Base-by-base conservation (phyloP, 2,888 invertebrate genomes). In the Hemithea aestivaria region DNA sequence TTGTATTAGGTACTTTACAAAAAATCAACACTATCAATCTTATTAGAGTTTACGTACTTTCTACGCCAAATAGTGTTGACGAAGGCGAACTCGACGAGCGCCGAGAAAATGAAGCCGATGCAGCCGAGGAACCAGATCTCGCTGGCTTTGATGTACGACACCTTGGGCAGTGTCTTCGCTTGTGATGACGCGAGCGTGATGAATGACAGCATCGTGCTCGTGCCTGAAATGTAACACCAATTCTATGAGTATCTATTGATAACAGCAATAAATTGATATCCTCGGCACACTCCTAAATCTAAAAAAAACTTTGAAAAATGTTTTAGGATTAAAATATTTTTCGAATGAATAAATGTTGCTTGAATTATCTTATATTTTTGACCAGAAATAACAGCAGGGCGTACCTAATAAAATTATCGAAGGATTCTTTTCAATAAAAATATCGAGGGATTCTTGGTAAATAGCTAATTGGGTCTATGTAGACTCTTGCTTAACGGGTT, bases 101-200 rank as follows among this genome's bases (percentile, higher is more conserved):
- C 94, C 9, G 93, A 92, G 73, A 96, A 95, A 52, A 96, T 94
- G 62, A 96, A 95, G 27, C 92, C 91, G 1, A 92, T 93, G 63
- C 95, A 95, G 3, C 93, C 95, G 35, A 96, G 79, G 73, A 96
- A 96, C 95, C 96, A 96, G 45, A 96, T 93, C 76, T 96, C 96
- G 46, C 95, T 95, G 1, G 95, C 94, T 78, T 96, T 96, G 45
- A 96, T 94, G 63, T 96, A 96, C 1, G 95, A 95, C 10, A 96
- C 96, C 75, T 96, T 96, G 0, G 96, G 96, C 45, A 96, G 76
- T 4, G 93, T 94, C 74, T 94, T 95, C 30, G 93, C 94, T 57
- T 95, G 93, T 21, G 94, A 94, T 5, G 95, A 93, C 21, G 95
- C 95, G 43, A 96, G 83, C 7, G 96, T 96, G 58, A 96, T 96